Base-by-base conservation (phyloP, 2,797 vertebrate species). In the Myripristis murdjan region DNA sequence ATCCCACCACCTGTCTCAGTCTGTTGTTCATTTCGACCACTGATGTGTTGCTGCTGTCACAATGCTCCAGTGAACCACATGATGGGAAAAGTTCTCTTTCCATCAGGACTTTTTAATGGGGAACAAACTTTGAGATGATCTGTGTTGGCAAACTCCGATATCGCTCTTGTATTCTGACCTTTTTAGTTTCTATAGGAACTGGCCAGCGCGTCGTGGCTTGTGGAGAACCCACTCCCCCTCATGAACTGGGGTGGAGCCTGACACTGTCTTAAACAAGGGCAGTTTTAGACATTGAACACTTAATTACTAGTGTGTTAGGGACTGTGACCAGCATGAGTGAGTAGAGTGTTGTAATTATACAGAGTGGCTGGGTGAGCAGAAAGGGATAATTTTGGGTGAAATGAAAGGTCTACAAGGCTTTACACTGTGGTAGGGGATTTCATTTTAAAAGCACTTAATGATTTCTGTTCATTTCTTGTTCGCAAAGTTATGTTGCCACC, bases 41-140 rank as follows among this genome's bases (percentile, higher is more conserved):
- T 79, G 62, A 66, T 78, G 82, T 72, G 81, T 75, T 64, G 63
- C 81, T 5, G 31, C 81, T 80, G 88, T 86, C 81, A 71, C 62
- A 35, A 67, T 60, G 88, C 89, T 90, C 88, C 84, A 87, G 82
- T 90, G 87, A 91, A 59, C 89, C 82, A 78, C 55, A 81, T 88
- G 81, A 92, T 90, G 82, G 84, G 60, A 82, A 90, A 92, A 87
- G 70, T 92, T 88, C 80, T 83, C 66, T 66, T 60, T 72, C 79
- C 65, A 47, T 84, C 73, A 67, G 2, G 0, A 81, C 73, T 87
- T 85, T 66, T 62, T 74, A 75, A 81, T 52, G 53, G 70, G 24
- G 16, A 43, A 15, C 64, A 61, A 91, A 88, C 74, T 88, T 88
- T 64, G 26, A 77, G 71, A 76, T 60, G 57, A 78, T 87, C 73